These are phyloP conservation scores for Heteromyza rotundicornis DNA, from an alignment of 2,888 invertebrate genomes.

Conservation along the genomic window DNA sequence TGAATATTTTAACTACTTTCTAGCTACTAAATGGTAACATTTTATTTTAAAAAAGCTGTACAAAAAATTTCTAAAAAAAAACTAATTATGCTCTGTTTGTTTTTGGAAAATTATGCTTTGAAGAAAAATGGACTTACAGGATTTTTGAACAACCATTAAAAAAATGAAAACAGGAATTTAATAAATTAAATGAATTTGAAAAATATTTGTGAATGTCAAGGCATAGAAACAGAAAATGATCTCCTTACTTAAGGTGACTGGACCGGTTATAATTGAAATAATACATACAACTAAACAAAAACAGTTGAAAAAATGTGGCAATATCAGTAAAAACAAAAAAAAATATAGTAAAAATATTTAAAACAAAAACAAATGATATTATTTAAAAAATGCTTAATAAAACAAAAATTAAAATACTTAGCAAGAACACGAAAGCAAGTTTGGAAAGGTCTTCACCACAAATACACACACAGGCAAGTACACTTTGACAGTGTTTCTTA, in stretches of 20 bases:
- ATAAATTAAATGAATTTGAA: neutral
- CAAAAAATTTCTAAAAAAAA: neutral
- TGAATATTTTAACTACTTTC: neutral
- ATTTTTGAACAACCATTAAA: too few relatives aligned
- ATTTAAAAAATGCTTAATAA: conserved; percentile 21
- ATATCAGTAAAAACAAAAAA: conserved; percentile 42
- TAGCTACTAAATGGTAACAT: neutral
- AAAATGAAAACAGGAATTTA: conserved; percentile 1
- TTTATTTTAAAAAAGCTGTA: neutral
- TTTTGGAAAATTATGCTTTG: neutral
- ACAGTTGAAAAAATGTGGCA: conserved; percentile 40
- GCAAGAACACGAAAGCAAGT: conserved; percentile 29
- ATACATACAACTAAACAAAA: conserved; percentile 21
- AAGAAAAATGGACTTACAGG: conserved; percentile 9
- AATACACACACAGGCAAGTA: too few relatives aligned
- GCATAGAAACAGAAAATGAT: conserved; percentile 30
- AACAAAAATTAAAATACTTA: neutral
- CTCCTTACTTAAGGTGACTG: conserved; percentile 38
- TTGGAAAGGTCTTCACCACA: conserved; percentile 6
- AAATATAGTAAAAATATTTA: conserved; percentile 35
- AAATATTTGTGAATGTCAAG: conserved; percentile 12
- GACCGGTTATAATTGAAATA: conserved; percentile 7
- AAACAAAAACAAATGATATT: conserved; percentile 39
- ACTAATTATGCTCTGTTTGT: neutral
- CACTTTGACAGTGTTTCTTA: too few relatives aligned